phyloP scores from a whole-genome alignment of 1,140 invertebrate species.

The Drosophila guanche region DNA sequence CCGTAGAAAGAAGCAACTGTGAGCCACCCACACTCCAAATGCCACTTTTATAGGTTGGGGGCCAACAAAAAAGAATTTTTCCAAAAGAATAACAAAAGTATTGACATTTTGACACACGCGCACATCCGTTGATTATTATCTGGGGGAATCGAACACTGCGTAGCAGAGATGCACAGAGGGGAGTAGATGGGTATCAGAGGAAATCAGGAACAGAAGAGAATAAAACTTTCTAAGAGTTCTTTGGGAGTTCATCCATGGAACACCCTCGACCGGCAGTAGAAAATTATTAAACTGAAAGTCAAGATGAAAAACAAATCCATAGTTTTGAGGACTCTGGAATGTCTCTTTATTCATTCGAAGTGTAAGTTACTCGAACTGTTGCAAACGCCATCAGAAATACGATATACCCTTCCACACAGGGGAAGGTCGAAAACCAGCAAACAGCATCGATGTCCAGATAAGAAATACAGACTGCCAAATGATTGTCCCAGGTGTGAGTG shows the following conservation, averaged over 20 bases:
- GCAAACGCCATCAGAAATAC: no score
- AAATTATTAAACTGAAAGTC: no score
- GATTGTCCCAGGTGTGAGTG: not conserved
- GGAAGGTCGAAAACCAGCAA: not conserved
- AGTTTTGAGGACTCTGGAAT: no score
- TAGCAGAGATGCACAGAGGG: not conserved
- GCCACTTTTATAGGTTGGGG: slow-evolving; percentile 59
- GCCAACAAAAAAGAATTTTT: slow-evolving; percentile 16
- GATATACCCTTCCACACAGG: no score
- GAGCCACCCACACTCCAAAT: slow-evolving; percentile 3
- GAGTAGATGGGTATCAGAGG: not conserved
- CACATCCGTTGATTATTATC: slow-evolving; percentile 72
- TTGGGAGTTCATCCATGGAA: no score
- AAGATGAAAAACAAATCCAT: no score
- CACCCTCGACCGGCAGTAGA: no score
- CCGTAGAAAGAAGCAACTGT: slow-evolving; percentile 51
- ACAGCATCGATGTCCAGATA: slow-evolving; percentile 12
- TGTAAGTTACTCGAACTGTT: no score
- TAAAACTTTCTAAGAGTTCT: no score
- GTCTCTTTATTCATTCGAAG: no score
- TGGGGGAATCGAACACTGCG: slow-evolving; percentile 12
- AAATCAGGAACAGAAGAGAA: no score
- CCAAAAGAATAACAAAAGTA: slow-evolving; percentile 40
- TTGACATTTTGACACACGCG: slow-evolving; percentile 55
- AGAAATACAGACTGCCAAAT: slow-evolving; percentile 6